Evolutionary conservation across 2,113 vertebrate species (phyloP), one percentile per base, ranked within the genome.

Genomic region (Actenoides lindsayi): DNA sequence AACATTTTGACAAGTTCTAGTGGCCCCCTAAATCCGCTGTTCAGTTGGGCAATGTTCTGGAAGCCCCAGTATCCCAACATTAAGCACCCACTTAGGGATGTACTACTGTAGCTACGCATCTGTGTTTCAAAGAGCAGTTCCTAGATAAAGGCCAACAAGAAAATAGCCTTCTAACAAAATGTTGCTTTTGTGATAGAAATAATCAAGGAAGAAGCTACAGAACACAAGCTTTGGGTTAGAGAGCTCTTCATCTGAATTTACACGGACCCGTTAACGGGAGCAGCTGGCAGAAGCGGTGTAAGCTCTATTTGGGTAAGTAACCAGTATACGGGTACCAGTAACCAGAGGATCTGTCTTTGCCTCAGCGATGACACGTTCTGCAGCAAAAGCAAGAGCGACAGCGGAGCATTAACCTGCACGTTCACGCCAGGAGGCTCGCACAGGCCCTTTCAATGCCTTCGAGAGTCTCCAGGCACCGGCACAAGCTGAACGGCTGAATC

Each of bases 301-400:
- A n/a, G 28, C 27, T 3, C 9, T 1, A 8, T 1, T 1, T 1
- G 71, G 46, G 35, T 3, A 19, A 16, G 39, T 1, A 1, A 21
- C 0, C 33, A 10, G 48, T 0, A 8, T 1, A 1, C 1, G 71
- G 51, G 35, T 3, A 19, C 5, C 35, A 17, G n/a, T 0, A 2
- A 21, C 0, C 35, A 18, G 20, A 17, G 28, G 46, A 7, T 4
- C 37, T 6, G 8, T 1, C 51, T 10, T 4, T 2, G 8, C 42
- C 37, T 19, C 65, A 16, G 2, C 33, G 39, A 1, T 3, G 39
- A n/a, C 27, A 9, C 0, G 1, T 10, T 37, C 2, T 13, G 42
- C 44, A 37, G 56, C 10, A 9, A 13, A 33, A 19, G 2, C 31
- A 2, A 19, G 16, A 3, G 10, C 0, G 13, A 5, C 44, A 15